Evolutionary conservation across 1,140 invertebrate genomes (phyloP).

Genomic region (Drosophila pachea): DNA sequence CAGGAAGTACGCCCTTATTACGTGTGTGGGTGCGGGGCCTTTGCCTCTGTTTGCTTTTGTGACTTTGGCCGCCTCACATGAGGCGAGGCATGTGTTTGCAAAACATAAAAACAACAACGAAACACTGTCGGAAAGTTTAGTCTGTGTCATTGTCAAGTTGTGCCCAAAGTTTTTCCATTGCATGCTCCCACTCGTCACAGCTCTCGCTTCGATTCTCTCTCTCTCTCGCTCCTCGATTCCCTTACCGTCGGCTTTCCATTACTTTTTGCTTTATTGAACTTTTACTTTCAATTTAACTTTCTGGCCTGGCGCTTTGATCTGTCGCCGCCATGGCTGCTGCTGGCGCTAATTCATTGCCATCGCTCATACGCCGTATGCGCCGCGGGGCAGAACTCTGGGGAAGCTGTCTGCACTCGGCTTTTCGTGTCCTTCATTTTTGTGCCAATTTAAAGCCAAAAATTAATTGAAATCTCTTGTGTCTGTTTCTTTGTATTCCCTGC

Average conservation of each 20-base stretch:
- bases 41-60: constrained; percentile 45
- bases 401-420: not conserved
- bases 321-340: constrained; percentile 10
- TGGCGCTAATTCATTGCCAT: constrained; percentile 64
- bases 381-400: constrained; percentile 23
- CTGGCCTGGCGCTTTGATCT: constrained; percentile 48
- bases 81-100: constrained; percentile 64
- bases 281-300: constrained; percentile 77
- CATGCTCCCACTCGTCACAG: not conserved
- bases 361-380: constrained; percentile 60
- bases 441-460: constrained; percentile 63
- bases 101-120: constrained; percentile 54
- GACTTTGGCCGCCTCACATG: constrained; percentile 60
- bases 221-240: no score
- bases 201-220: not conserved
- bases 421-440: constrained; percentile 54
- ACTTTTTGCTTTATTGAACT: constrained; percentile 72
- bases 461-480: constrained; percentile 68
- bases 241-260: constrained; percentile 30
- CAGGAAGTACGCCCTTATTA: constrained; percentile 7
- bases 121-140: constrained; percentile 65
- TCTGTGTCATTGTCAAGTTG: constrained; percentile 72
- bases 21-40: constrained; percentile 10
- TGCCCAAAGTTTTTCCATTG: constrained; percentile 52
- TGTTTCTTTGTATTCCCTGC: constrained; percentile 14